Base-by-base conservation (phyloP, 1,140 invertebrate species). In the Condylostylus longicornis region DNA sequence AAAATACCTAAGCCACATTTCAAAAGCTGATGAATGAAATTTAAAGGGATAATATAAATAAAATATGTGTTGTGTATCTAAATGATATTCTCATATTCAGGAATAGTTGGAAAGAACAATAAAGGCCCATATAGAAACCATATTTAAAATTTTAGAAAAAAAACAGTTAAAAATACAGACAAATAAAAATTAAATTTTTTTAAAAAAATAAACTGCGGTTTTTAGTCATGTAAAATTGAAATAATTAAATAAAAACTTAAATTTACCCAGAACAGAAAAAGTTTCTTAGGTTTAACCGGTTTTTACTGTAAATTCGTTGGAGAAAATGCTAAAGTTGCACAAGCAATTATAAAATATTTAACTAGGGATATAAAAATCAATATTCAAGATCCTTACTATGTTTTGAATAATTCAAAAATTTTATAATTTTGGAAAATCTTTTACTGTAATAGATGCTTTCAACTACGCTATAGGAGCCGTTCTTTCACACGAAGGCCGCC, bases 151-250 rank as follows among this genome's bases (percentile, higher is more conserved):
- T 43, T 46, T 33, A 30, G 49, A 1, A 68, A 67, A 46, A 68
- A 63, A 28, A 61, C 50, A 4, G 64, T 66, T 35, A 63, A 37
- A 50, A 62, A 37, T 68, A 68, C 47, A 37, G 62, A 6, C 47
- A 47, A 44, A 47, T 51, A 29, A 55, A 65, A 54, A 48, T 65
- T n/a, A 33, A 47, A 12, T 65, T 64, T 46, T 43, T 69, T 64
- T 45, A 41, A 61, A 2, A 53, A 67, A 17, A 46, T 48, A n/a
- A 43, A 44, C 12, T 33, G 61, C 23, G 62, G 63, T 20, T 50
- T 66, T 8, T 42, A 43, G 28, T 54, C 59, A 9, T 51, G 63
- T 42, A 53, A 51, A 7, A 35, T 44, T 1, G 66, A 67, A 49
- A 46, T 66, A 5, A 22, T n/a, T n/a, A n/a, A n/a, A 51, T 33